Evolutionary conservation across 2,113 vertebrate species (phyloP), one percentile per base, ranked within the genome.

Genomic region (Neodontobutis hainanensis): DNA sequence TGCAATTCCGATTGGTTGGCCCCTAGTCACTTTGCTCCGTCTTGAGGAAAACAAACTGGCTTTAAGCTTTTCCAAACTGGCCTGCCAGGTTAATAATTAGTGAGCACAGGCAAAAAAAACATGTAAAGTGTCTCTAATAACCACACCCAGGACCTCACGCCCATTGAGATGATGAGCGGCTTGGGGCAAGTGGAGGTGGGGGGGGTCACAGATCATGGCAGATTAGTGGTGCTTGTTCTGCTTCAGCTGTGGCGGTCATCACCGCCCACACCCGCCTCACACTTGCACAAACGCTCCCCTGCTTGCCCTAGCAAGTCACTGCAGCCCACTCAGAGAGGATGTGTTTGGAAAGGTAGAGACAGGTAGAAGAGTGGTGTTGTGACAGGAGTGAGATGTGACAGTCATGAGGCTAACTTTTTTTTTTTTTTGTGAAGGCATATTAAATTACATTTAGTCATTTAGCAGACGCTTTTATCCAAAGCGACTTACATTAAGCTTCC

Each of bases 51-150:
- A 27, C 19, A 3, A 27, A 3, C 19, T 27, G 19, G 19, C 19
- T 2, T 27, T 27, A 3, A 1, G 71, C 61, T 8, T 4, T 57
- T 67, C 72, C 59, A 85, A 89, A 87, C 84, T 88, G 85, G 85
- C 73, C 51, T 62, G 49, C 49, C 43, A 47, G 82, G 62, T 67
- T 27, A 82, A 80, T 87, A 90, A 90, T 90, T 86, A 81, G 81
- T 16, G 45, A 72, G 60, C 48, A 65, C 19, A 27, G 90, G 73
- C 90, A 92, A 85, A 90, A 88, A 88, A 84, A 79, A 80, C 83
- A 59, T 80, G 81, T 90, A 88, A 90, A 86, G 81, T 90, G 89
- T 90, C 87, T 86, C 82, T 80, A 89, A 90, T 91, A 91, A 91
- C 88, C 85, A 86, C 87, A 85, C 81, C 90, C 86, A 79, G 59